Evolutionary conservation across 2,113 vertebrate genomes (phyloP).

Genomic region (Oceanodroma tethys): DNA sequence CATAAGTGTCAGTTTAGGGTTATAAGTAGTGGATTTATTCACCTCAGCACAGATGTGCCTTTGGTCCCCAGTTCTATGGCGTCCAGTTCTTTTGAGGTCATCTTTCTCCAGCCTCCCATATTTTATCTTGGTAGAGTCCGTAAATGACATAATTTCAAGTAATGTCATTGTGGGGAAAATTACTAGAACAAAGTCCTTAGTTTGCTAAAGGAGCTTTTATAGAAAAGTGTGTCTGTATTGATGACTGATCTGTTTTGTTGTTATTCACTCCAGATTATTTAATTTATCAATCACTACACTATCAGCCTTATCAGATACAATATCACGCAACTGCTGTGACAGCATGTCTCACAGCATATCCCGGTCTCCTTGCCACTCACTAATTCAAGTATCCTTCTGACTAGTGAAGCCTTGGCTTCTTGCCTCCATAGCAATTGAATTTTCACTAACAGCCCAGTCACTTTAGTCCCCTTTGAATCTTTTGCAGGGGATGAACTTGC

Average conservation of each 20-base stretch:
- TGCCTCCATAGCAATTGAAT: background rate
- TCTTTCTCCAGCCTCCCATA: slow-evolving; percentile 26
- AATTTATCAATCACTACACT: background rate
- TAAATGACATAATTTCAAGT: background rate
- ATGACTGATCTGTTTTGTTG: background rate
- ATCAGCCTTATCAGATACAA: background rate
- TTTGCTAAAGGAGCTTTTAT: slow-evolving; percentile 47
- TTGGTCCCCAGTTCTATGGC: slow-evolving; percentile 48
- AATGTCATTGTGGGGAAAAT: slow-evolving; percentile 28
- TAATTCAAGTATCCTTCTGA: slow-evolving; percentile 6
- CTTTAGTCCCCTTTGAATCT: background rate
- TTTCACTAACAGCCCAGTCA: background rate
- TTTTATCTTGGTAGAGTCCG: background rate
- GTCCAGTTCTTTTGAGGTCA: slow-evolving; percentile 33
- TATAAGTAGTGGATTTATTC: slow-evolving; percentile 30
- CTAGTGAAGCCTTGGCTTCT: slow-evolving; percentile 28
- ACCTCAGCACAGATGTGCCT: slow-evolving; percentile 56
- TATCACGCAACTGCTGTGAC: background rate
- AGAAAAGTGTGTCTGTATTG: background rate
- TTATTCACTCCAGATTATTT: slow-evolving; percentile 8
- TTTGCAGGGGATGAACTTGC: background rate
- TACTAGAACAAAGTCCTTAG: background rate
- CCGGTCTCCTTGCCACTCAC: background rate
- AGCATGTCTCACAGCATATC: background rate
- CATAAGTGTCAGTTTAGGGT: background rate